These are phyloP conservation scores for Tinamus guttatus DNA, from an alignment of 2,113 vertebrate species.

Conservation along the genomic window DNA sequence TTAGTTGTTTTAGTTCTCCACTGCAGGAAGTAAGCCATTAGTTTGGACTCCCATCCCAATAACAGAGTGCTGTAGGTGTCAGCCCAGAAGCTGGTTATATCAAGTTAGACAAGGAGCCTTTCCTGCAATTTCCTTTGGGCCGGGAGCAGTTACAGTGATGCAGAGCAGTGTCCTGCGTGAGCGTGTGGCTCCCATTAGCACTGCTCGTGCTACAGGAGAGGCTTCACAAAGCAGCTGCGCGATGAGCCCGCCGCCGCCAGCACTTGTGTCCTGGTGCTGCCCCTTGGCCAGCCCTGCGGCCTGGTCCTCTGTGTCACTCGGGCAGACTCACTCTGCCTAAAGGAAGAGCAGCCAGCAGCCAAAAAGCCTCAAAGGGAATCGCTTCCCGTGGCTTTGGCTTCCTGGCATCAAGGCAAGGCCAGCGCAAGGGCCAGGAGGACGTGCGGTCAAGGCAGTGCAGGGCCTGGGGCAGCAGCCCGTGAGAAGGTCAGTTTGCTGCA, in stretches of 20 bases:
- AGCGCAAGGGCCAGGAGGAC: background rate
- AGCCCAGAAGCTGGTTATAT: constrained; percentile 51
- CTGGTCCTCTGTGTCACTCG: background rate
- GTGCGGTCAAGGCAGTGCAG: background rate
- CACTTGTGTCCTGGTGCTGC: background rate
- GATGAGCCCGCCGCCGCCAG: background rate
- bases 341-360: background rate
- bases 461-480: background rate
- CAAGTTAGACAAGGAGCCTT: constrained; percentile 45
- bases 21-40: constrained; percentile 17
- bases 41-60: background rate
- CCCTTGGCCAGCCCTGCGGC: background rate
- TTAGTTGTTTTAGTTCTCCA: background rate
- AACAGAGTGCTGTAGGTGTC: background rate
- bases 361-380: background rate
- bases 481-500: background rate
- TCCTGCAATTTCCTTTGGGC: constrained; percentile 51
- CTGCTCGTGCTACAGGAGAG: background rate
- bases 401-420: background rate
- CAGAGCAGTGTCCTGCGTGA: background rate
- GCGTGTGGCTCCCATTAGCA: background rate
- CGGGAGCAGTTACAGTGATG: constrained; percentile 28
- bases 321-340: background rate
- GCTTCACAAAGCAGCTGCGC: background rate
- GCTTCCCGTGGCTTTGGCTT: background rate